These are phyloP conservation scores for Coecobrya sp. DNA, from an alignment of 2,888 invertebrate genomes.

Conservation along the genomic window DNA sequence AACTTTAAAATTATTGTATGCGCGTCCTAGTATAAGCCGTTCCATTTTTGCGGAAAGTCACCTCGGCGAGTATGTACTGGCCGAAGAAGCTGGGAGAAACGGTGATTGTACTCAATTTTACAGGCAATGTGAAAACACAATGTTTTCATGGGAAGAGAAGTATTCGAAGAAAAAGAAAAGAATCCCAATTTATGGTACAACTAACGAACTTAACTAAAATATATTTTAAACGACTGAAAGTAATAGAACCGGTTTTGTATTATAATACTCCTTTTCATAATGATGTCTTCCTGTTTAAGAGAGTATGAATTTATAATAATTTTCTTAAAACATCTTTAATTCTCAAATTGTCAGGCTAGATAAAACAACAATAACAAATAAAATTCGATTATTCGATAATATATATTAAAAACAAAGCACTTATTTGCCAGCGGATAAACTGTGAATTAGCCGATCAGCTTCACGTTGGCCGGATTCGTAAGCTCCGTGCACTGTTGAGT, in stretches of 20 bases:
- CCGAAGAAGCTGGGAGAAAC: constrained; percentile 71
- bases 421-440: background rate
- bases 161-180: background rate
- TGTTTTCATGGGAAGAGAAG: constrained; percentile 75
- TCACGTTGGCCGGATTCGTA: constrained; percentile 92
- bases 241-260: too few species aligned
- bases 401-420: background rate
- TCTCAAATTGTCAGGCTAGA: too few species aligned
- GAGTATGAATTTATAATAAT: too few species aligned
- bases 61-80: constrained; percentile 71
- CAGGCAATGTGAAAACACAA: constrained; percentile 37
- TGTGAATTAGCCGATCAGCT: constrained; percentile 89
- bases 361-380: background rate
- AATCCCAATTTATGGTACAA: too few species aligned
- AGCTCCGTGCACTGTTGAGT: constrained; percentile 91
- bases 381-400: too few species aligned
- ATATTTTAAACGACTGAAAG: too few species aligned
- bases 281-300: too few species aligned
- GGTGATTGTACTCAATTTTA: constrained; percentile 75
- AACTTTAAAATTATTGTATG: background rate
- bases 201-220: too few species aligned
- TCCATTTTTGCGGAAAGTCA: constrained; percentile 79
- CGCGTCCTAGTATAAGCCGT: constrained; percentile 64
- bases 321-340: too few species aligned
- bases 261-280: too few species aligned